Evolutionary conservation across 2,113 vertebrate genomes (phyloP), one percentile per base, ranked within the genome.

Genomic region (Mola mola): DNA sequence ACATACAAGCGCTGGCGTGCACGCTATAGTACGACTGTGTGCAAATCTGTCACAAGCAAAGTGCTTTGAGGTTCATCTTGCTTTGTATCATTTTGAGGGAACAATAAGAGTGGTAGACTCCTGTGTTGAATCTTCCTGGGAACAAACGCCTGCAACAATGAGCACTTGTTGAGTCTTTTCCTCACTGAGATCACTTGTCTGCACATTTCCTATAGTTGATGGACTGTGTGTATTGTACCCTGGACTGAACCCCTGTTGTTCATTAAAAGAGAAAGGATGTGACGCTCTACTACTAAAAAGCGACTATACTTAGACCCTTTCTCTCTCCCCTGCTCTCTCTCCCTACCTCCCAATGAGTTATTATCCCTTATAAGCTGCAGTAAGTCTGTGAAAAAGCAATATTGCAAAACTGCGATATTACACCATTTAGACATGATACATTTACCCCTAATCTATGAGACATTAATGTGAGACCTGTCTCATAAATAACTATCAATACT

Each of bases 401-500:
- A 84, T 51, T 57, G 67, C 62, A 43, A 53, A 75, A 84, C 67
- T 0, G 10, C 66, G 57, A 26, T 49, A 81, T 75, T 66, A 74
- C 38, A 46, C 71, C 79, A 81, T 86, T 86, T 82, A 75, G 68
- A 21, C 66, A 47, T 52, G 59, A 79, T 72, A 46, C 81, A 73
- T 86, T 84, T 73, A 51, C 17, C 16, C 47, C 69, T 76, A 83
- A 85, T 83, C 78, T 75, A 83, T 71, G 80, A 69, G 82, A 77
- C 72, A 79, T 87, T 87, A 81, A 87, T 84, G 75, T 41, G 58
- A 67, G 34, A 70, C 67, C 57, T 68, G 80, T 78, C 76, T 52
- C 78, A 85, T 86, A 88, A 89, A 87, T 84, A 81, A 85, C 74
- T 58, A 84, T 81, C 75, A 84, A 67, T 83, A 63, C 64, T 74